Percentiles rank a stretch among this genome's conserved stretches.
These are phyloP conservation scores for Seira musarum DNA, from an alignment of 2,888 invertebrate genomes.

Conservation along the genomic window DNA sequence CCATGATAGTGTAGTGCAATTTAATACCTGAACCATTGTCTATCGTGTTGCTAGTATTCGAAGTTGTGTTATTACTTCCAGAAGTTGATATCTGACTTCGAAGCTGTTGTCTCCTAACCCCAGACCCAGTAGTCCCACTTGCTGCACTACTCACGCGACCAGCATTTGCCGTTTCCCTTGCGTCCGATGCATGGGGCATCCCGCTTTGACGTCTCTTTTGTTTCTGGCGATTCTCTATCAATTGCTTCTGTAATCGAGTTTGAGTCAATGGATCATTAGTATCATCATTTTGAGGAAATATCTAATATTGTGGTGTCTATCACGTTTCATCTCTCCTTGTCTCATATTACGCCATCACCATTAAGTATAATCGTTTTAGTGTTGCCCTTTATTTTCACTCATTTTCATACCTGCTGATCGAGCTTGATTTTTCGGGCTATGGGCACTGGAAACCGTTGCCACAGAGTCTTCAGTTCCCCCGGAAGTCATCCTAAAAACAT, in stretches of 20 bases:
- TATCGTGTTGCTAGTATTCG: slow-evolving; percentile 46
- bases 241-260: slow-evolving; percentile 64
- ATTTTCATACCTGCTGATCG: slow-evolving; percentile 70
- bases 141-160: slow-evolving; percentile 59
- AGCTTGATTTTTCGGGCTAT: slow-evolving; percentile 70
- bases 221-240: slow-evolving; percentile 70
- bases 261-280: neutral
- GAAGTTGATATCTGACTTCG: slow-evolving; percentile 52
- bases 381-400: no score
- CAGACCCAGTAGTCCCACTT: slow-evolving; percentile 56
- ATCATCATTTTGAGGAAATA: slow-evolving; percentile 3
- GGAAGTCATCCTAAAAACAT: slow-evolving; percentile 66
- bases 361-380: no score
- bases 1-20: slow-evolving; percentile 3
- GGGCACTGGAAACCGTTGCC: slow-evolving; percentile 68
- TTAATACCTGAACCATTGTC: slow-evolving; percentile 56
- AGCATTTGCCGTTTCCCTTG: slow-evolving; percentile 59
- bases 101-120: slow-evolving; percentile 47
- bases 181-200: slow-evolving; percentile 70
- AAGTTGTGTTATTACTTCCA: slow-evolving; percentile 49
- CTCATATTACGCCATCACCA: neutral
- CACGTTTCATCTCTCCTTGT: neutral
- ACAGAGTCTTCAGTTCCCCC: slow-evolving; percentile 67
- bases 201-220: slow-evolving; percentile 70
- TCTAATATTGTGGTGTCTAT: neutral